phyloP scores from a whole-genome alignment of 1,140 invertebrate species.

The Lordiphosa collinella region DNA sequence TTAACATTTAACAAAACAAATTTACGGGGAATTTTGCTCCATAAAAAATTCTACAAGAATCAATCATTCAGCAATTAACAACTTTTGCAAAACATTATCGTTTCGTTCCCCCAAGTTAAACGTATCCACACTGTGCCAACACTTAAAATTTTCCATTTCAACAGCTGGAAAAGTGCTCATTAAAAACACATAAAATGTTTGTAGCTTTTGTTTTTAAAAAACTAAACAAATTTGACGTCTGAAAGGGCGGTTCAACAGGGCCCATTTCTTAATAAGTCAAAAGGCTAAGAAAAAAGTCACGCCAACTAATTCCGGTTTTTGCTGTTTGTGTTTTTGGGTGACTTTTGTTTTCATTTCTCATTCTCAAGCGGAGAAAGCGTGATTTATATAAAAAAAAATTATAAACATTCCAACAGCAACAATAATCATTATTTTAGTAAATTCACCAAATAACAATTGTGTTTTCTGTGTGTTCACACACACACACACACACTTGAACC shows the following conservation, averaged over 20 bases:
- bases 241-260: not conserved
- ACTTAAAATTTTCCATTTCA: conserved; percentile 38
- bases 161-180: conserved; percentile 23
- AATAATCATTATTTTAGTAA: conserved; percentile 42
- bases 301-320: conserved; percentile 27
- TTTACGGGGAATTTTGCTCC: too few relatives aligned
- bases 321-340: conserved; percentile 17
- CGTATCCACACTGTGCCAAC: not conserved
- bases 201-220: not conserved
- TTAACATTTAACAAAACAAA: too few relatives aligned
- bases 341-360: conserved; percentile 64
- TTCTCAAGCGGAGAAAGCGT: conserved; percentile 64
- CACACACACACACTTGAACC: conserved; percentile 23
- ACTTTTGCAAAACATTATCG: conserved; percentile 11
- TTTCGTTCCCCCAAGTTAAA: conserved; percentile 3
- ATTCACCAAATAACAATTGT: conserved; percentile 14
- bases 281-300: conserved; percentile 13
- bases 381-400: conserved; percentile 36
- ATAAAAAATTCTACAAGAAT: not conserved
- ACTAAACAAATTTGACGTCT: not conserved
- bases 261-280: conserved; percentile 4
- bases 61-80: conserved; percentile 3
- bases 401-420: conserved; percentile 33
- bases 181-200: conserved; percentile 46
- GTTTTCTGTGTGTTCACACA: conserved; percentile 8